These are phyloP conservation scores for Bolinopsis microptera DNA, from an alignment of 37 sponge, comb jelly and placozoan species.

Conservation along the genomic window DNA sequence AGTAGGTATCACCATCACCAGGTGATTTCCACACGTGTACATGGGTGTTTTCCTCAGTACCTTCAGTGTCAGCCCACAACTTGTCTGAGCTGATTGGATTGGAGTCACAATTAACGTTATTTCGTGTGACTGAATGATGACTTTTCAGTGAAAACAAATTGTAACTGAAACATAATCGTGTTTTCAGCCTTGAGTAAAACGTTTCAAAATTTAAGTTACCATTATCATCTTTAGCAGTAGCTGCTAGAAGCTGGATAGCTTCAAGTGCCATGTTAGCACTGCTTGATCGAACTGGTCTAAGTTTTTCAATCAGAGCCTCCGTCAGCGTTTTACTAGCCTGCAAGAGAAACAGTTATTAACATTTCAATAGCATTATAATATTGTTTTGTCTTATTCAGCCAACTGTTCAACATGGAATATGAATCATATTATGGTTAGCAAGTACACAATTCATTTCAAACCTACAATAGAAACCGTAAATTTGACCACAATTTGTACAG, in stretches of 20 bases:
- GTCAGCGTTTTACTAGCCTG: constrained; percentile 51
- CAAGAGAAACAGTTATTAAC: background rate
- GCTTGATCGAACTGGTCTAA: constrained; percentile 46
- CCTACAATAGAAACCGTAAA: no score
- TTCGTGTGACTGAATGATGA: no score
- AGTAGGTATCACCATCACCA: constrained; percentile 70
- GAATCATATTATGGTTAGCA: no score
- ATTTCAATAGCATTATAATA: no score
- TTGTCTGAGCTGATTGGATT: constrained; percentile 67
- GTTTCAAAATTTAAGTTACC: background rate
- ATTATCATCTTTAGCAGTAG: constrained; percentile 59
- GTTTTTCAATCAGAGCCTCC: constrained; percentile 51
- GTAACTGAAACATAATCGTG: no score
- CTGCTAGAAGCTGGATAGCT: constrained; percentile 40
- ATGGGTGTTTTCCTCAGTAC: constrained; percentile 68
- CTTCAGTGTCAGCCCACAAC: constrained; percentile 71
- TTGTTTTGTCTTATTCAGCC: no score
- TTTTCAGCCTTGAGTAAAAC: no score
- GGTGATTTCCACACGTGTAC: constrained; percentile 76
- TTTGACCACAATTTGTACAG: no score
- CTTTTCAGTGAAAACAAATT: no score
- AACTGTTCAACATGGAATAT: no score
- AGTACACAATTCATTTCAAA: no score
- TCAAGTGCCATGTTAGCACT: constrained; percentile 43
- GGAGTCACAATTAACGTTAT: no score